Percentiles rank a stretch among this genome's conserved stretches.
phyloP scores from a whole-genome alignment of 2,888 invertebrate species.

The Agrochola lota region DNA sequence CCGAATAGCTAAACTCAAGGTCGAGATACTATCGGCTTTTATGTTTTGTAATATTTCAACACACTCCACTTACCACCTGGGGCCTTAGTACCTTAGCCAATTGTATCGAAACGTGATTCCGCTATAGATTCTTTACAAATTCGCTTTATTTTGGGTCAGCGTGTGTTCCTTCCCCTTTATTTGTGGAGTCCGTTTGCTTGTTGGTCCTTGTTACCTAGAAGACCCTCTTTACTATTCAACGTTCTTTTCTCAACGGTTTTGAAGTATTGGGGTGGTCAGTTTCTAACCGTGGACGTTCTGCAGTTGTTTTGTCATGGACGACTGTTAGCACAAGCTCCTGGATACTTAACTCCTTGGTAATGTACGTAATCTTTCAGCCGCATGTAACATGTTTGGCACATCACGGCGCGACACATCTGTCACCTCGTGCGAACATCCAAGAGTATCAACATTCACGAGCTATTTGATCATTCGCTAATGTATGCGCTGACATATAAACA shows the following conservation, averaged over 20 bases:
- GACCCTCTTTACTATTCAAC: constrained; percentile 21
- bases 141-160: constrained; percentile 28
- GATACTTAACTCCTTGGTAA: constrained; percentile 3
- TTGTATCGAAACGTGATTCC: constrained; percentile 58
- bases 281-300: neutral
- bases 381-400: constrained; percentile 23
- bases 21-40: constrained; percentile 76
- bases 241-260: constrained; percentile 21
- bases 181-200: constrained; percentile 16
- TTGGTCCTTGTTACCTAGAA: constrained; percentile 16
- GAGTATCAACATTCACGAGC: constrained; percentile 62
- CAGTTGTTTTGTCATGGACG: neutral
- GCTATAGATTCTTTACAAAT: constrained; percentile 51
- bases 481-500: constrained; percentile 69
- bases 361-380: neutral
- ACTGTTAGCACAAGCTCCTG: constrained; percentile 5
- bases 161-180: constrained; percentile 46
- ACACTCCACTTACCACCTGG: constrained; percentile 68
- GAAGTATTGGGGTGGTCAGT: constrained; percentile 10
- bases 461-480: constrained; percentile 59
- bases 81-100: constrained; percentile 57
- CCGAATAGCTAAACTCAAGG: constrained; percentile 81
- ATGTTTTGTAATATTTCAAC: constrained; percentile 70
- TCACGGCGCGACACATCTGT: constrained; percentile 27
- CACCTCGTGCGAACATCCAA: constrained; percentile 42